phyloP scores from a whole-genome alignment of 2,888 invertebrate genomes.

The Conus canariensis region DNA sequence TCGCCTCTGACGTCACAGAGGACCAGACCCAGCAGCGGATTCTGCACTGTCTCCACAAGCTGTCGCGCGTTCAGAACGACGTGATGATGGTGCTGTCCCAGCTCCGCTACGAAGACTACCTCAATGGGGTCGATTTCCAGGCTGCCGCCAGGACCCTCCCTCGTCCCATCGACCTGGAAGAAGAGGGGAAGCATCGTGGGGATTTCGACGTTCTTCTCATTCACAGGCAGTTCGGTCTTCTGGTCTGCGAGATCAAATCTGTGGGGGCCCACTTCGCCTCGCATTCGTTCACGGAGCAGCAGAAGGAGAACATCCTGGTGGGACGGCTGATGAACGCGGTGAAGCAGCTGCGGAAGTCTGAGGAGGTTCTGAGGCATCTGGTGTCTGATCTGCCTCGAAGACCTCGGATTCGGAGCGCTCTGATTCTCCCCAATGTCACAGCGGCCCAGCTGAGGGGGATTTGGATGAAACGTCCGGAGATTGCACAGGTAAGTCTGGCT shows the following conservation, averaged over 20 bases:
- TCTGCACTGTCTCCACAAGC: slow-evolving; percentile 8
- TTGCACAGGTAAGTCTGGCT: background rate
- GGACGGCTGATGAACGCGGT: background rate
- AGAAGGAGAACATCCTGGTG: slow-evolving; percentile 9
- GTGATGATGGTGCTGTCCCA: slow-evolving; percentile 26
- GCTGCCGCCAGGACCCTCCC: background rate
- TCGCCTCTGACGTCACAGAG: background rate
- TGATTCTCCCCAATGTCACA: background rate
- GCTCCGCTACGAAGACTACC: slow-evolving; percentile 28
- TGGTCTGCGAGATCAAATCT: slow-evolving; percentile 27
- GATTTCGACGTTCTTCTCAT: slow-evolving; percentile 29
- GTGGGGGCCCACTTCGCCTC: background rate
- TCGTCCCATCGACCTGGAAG: background rate
- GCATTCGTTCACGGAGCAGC: background rate
- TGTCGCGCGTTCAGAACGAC: background rate
- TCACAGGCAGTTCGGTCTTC: slow-evolving; percentile 4
- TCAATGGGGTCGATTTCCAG: background rate
- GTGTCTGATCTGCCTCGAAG: background rate
- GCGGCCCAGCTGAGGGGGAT: background rate
- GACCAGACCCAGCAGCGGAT: slow-evolving; percentile 30
- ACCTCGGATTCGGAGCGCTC: background rate
- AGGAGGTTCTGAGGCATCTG: slow-evolving; percentile 25
- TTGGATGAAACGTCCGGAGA: background rate
- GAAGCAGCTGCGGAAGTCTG: slow-evolving; percentile 27
- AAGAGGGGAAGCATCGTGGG: background rate